These are phyloP conservation scores for Scytalopus superciliaris DNA, from an alignment of 2,113 vertebrate species.

Conservation along the genomic window DNA sequence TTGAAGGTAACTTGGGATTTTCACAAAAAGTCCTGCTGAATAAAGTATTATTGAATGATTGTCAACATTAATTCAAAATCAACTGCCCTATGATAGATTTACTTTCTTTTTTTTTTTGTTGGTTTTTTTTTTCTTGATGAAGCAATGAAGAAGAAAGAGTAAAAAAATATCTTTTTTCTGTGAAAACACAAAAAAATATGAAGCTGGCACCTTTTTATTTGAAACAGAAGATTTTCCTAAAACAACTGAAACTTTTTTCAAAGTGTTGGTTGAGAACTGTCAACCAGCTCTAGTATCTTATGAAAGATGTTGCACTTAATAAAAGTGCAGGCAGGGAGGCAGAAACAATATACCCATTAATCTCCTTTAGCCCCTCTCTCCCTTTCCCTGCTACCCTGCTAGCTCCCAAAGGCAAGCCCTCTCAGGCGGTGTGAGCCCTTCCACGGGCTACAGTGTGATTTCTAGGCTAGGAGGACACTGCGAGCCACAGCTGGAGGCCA, in stretches of 20 bases:
- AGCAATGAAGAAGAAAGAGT: background rate
- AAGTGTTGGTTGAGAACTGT: background rate
- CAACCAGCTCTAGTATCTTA: background rate
- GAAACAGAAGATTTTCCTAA: background rate
- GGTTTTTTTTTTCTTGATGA: background rate
- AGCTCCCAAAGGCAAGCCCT: fast-evolving
- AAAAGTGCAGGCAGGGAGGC: background rate
- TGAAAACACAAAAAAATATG: background rate
- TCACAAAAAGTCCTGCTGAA: background rate
- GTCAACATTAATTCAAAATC: background rate
- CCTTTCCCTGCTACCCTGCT: fast-evolving
- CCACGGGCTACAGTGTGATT: background rate
- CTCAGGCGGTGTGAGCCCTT: background rate
- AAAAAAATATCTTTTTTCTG: background rate
- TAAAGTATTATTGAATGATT: background rate
- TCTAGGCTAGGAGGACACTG: background rate
- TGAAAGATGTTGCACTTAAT: conserved; percentile 19
- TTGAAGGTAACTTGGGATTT: background rate
- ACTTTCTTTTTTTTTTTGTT: background rate
- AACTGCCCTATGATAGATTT: background rate
- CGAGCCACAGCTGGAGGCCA: background rate
- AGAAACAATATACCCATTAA: background rate
- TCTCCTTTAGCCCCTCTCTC: background rate
- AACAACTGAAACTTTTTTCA: background rate
- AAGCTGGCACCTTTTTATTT: background rate